Evolutionary conservation across 1,140 invertebrate genomes (phyloP), one percentile per base, ranked within the genome.

Genomic region (Drosophila miranda): DNA sequence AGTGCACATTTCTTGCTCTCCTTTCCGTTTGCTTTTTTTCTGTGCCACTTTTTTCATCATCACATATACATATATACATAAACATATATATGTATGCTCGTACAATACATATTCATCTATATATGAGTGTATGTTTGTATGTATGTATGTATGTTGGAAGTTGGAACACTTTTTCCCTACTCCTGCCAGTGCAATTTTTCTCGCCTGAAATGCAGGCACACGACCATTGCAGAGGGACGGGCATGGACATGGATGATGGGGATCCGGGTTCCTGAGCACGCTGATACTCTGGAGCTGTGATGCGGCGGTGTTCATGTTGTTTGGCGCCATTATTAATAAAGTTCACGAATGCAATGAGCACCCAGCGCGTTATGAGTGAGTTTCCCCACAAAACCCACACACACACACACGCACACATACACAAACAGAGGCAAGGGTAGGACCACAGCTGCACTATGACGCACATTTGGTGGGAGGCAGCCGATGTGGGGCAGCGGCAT

Each of bases 281-380:
- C 61, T 64, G 60, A 21, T 26, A 43, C 64, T 68, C 43, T 49
- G 59, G 6, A 45, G 48, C 53, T 55, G 60, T 52, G 28, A 43
- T 51, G 42, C 66, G 50, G 55, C 51, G 68, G 60, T 58, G 63
- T 70, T 86, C 78, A 75, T 87, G 82, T 86, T 87, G 82, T 87
- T 86, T 84, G 77, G 84, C 84, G 84, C 86, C 84, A 86, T 89
- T 89, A 89, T 89, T 89, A 89, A 89, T 89, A 89, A 89, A 89
- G 84, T 89, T 89, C 84, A 78, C 84, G 86, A 89, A 89, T 89
- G 84, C 84, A 89, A 89, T 89, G 86, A 89, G 84, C 77, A 76
- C 81, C 73, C 28, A 77, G 73, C 80, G 80, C 84, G 81, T 87
- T 87, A 87, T 87, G 82, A 86, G 82, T 86, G 78, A 87, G 82